Percentiles rank a stretch among this genome's conserved stretches.
Evolutionary conservation across 2,113 vertebrate genomes (phyloP).

Genomic region (Gymnorhina tibicen): DNA sequence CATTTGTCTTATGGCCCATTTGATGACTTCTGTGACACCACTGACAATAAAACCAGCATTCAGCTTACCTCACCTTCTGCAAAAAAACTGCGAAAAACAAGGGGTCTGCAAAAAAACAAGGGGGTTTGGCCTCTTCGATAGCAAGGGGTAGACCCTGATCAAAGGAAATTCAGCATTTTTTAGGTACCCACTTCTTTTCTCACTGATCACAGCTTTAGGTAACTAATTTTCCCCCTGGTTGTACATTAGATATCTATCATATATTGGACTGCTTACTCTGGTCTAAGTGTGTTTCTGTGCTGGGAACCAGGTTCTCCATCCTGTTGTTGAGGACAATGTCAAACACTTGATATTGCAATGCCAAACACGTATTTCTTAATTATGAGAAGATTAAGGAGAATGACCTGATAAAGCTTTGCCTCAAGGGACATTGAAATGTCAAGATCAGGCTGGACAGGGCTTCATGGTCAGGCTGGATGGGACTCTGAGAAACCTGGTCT

Average conservation of each 20-base stretch:
- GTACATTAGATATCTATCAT: fast-evolving
- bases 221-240: background rate
- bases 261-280: background rate
- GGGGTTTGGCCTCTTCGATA: background rate
- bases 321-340: background rate
- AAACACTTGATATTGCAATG: background rate
- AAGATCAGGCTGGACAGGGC: background rate
- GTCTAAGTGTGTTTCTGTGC: background rate
- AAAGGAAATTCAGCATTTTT: background rate
- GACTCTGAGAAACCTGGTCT: background rate
- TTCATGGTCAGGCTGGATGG: background rate
- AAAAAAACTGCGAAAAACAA: no score
- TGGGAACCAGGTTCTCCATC: background rate
- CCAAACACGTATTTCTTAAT: background rate
- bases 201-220: background rate
- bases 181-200: background rate
- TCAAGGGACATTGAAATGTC: background rate
- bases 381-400: background rate
- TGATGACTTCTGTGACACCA: background rate
- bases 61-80: background rate
- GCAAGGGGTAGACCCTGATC: background rate
- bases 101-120: background rate
- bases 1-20: background rate
- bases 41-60: background rate
- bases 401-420: background rate